A percentile compares a stretch with the other conserved stretches of the same genome.
Conservation (phyloP, 2,888 invertebrate species). For the Eudemis profundana region DNA sequence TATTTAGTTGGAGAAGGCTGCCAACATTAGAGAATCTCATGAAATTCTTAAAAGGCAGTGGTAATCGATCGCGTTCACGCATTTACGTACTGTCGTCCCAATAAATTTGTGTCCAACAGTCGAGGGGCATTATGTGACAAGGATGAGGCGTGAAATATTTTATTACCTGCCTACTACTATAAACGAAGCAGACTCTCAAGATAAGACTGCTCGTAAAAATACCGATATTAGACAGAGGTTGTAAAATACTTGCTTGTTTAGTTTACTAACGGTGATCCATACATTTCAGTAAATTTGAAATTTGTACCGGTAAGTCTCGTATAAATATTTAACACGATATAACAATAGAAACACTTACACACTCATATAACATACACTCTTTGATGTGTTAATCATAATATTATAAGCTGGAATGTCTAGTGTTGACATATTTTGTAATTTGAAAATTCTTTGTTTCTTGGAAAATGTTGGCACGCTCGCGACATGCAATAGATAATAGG, state of each 20-base stretch:
- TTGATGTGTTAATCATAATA: slow-evolving; percentile 11
- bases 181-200: slow-evolving; percentile 25
- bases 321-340: slow-evolving; percentile 4
- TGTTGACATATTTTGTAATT: not conserved
- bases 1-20: slow-evolving; percentile 14
- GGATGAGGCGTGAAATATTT: slow-evolving; percentile 32
- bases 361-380: no score
- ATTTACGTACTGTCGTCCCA: slow-evolving; percentile 8
- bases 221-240: slow-evolving; percentile 21
- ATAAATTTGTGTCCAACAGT: slow-evolving; percentile 40
- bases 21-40: not conserved
- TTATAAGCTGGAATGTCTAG: not conserved
- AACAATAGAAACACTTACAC: not conserved
- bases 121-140: slow-evolving; percentile 33
- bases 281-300: slow-evolving; percentile 16
- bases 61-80: slow-evolving; percentile 6
- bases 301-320: not conserved
- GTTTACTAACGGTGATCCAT: no score
- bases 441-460: slow-evolving; percentile 14
- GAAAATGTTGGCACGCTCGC: slow-evolving; percentile 17
- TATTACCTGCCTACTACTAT: slow-evolving; percentile 21
- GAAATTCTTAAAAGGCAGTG: slow-evolving; percentile 12
- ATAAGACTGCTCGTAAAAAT: slow-evolving; percentile 27
- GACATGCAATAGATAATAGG: slow-evolving; percentile 32
- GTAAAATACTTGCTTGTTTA: slow-evolving; percentile 10